Conservation (phyloP, 2,113 vertebrate species). For the Entelurus aequoreus region DNA sequence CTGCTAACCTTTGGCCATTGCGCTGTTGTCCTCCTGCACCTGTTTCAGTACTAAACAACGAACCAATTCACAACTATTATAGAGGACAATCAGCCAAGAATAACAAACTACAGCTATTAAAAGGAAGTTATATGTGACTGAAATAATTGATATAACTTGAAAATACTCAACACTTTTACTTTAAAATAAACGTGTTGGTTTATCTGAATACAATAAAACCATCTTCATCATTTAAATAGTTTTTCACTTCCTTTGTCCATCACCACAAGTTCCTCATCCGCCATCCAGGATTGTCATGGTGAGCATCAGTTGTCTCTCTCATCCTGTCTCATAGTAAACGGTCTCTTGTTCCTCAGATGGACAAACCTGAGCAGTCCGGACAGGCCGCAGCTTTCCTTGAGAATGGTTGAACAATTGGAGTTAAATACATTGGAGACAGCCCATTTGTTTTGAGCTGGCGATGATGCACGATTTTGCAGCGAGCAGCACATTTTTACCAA, state of each 20-base stretch:
- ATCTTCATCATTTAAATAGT: background rate
- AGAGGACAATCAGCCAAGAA: too few relatives aligned
- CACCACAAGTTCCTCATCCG: background rate
- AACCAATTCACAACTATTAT: too few relatives aligned
- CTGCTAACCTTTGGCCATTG: too few relatives aligned
- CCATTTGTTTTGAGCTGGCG: slow-evolving; percentile 71
- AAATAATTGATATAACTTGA: background rate
- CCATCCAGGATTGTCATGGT: slow-evolving; percentile 16
- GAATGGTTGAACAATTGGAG: slow-evolving; percentile 79
- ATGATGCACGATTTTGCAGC: slow-evolving; percentile 81
- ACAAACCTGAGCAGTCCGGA: slow-evolving; percentile 59
- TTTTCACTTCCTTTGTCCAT: background rate
- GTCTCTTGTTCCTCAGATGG: slow-evolving; percentile 46
- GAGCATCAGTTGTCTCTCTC: slow-evolving; percentile 17
- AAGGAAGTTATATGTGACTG: too few relatives aligned
- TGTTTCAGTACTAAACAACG: too few relatives aligned
- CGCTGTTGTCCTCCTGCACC: too few relatives aligned
- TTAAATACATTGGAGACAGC: slow-evolving; percentile 73
- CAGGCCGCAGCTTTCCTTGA: slow-evolving; percentile 62
- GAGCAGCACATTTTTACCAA: slow-evolving; percentile 80
- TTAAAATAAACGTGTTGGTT: background rate
- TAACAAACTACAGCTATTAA: too few relatives aligned
- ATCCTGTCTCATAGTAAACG: slow-evolving; percentile 12
- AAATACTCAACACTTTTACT: background rate
- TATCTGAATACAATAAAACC: background rate